Conservation (phyloP, 1,140 invertebrate species). For the Coelopa frigida region DNA sequence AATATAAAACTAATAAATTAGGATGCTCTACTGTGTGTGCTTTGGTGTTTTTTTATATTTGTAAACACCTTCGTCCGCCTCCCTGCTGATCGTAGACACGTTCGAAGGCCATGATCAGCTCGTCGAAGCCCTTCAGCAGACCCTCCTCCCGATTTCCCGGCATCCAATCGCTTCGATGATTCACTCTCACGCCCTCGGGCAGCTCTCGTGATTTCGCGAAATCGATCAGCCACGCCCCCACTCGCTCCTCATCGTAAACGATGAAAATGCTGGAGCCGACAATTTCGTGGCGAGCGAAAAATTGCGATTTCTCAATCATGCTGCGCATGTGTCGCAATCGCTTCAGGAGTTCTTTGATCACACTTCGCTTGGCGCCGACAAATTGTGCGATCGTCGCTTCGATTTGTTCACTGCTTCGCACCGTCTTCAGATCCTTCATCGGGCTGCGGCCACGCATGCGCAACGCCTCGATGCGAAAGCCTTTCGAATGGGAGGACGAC, state of each 20-base stretch:
- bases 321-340: constrained; percentile 69
- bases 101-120: constrained; percentile 56
- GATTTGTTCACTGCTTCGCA: constrained; percentile 72
- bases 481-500: constrained; percentile 85
- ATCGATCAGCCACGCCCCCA: constrained; percentile 92
- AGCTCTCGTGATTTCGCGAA: constrained; percentile 85
- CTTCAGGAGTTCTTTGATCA: constrained; percentile 61
- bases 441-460: constrained; percentile 70
- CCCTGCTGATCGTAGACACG: constrained; percentile 27
- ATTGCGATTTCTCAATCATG: constrained; percentile 75
- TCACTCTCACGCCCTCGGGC: constrained; percentile 61
- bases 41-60: constrained; percentile 22
- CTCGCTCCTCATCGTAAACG: constrained; percentile 79
- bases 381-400: constrained; percentile 72
- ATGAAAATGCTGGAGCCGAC: constrained; percentile 92
- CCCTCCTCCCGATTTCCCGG: constrained; percentile 94
- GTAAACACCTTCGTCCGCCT: constrained; percentile 32
- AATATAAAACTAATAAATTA: not conserved
- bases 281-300: constrained; percentile 87
- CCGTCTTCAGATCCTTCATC: constrained; percentile 67
- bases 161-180: constrained; percentile 71
- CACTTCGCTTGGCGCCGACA: constrained; percentile 57
- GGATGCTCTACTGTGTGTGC: not conserved
- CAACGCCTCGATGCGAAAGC: constrained; percentile 94
- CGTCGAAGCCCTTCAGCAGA: constrained; percentile 83